Evolutionary conservation across 2,888 invertebrate species (phyloP).

Genomic region (Dyspetes luteomarginatus): DNA sequence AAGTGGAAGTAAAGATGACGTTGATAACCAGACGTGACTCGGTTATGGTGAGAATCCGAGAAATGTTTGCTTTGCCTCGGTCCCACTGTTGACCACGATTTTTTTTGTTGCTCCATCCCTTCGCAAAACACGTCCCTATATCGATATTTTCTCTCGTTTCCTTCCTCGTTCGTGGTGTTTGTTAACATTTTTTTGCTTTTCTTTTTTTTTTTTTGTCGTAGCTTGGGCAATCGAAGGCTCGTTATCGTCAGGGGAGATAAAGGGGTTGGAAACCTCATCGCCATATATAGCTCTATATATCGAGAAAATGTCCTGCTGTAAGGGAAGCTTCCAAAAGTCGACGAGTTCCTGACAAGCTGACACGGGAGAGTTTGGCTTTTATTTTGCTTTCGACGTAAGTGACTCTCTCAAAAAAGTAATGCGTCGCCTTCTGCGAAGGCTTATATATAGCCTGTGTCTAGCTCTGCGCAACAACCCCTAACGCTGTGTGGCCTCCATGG

Average conservation of each 20-base stretch:
- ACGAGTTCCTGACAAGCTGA: neutral
- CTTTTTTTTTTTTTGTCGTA: constrained; percentile 13
- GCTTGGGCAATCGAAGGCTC: constrained; percentile 44
- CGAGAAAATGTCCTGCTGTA: neutral
- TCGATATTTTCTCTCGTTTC: constrained; percentile 42
- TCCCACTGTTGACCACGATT: neutral
- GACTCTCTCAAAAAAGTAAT: constrained; percentile 24
- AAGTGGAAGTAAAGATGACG: constrained; percentile 64
- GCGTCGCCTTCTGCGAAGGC: neutral
- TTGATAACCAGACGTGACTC: constrained; percentile 66
- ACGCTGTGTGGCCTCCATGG: constrained; percentile 4
- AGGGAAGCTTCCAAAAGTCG: neutral
- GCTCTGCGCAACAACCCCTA: neutral
- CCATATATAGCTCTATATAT: too few species aligned
- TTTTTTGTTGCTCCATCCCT: neutral
- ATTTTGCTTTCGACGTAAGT: constrained; percentile 29
- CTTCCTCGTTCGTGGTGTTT: neutral
- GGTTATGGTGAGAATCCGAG: constrained; percentile 33
- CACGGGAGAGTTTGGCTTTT: constrained; percentile 1
- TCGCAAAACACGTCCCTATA: neutral
- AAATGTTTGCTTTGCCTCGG: constrained; percentile 2
- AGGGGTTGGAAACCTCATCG: too few species aligned
- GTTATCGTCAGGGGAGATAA: constrained; percentile 56
- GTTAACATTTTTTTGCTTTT: neutral
- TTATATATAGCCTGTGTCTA: too few species aligned